phyloP scores from a whole-genome alignment of 2,113 vertebrate genomes.

The Cebus imitator region DNA sequence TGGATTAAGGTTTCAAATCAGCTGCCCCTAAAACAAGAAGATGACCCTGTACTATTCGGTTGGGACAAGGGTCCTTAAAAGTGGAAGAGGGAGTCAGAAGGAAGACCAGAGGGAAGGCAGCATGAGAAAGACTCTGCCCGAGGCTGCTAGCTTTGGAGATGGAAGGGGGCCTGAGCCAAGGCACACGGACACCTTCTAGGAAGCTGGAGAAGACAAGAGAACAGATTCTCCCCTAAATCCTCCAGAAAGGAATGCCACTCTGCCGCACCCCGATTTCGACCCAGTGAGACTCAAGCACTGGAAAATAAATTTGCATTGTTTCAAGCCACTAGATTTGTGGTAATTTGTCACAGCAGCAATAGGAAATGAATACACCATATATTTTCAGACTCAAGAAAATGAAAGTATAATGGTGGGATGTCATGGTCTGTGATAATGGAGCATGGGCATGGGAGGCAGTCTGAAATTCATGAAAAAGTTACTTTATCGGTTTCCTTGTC shows the following conservation, averaged over 20 bases:
- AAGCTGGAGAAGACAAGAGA: neutral
- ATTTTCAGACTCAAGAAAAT: slow-evolving; percentile 1
- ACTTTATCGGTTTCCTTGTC: neutral
- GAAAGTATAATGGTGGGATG: neutral
- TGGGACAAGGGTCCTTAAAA: neutral
- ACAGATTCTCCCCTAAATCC: neutral
- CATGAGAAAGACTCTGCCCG: neutral
- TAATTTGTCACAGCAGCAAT: neutral
- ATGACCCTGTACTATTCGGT: neutral
- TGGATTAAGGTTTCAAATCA: neutral
- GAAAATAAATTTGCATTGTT: neutral
- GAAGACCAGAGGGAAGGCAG: neutral
- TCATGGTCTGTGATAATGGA: neutral
- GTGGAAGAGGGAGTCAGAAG: neutral
- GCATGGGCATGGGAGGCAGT: neutral
- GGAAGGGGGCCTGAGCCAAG: neutral
- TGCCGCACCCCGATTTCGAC: neutral
- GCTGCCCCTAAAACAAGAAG: neutral
- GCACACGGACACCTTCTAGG: neutral
- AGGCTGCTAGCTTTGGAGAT: neutral
- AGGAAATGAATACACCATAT: neutral
- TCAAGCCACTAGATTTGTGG: neutral
- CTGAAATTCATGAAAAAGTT: neutral
- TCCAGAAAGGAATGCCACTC: neutral
- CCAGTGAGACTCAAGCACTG: neutral